phyloP scores from a whole-genome alignment of 2,113 vertebrate species.

The Megaceryle torquata region DNA sequence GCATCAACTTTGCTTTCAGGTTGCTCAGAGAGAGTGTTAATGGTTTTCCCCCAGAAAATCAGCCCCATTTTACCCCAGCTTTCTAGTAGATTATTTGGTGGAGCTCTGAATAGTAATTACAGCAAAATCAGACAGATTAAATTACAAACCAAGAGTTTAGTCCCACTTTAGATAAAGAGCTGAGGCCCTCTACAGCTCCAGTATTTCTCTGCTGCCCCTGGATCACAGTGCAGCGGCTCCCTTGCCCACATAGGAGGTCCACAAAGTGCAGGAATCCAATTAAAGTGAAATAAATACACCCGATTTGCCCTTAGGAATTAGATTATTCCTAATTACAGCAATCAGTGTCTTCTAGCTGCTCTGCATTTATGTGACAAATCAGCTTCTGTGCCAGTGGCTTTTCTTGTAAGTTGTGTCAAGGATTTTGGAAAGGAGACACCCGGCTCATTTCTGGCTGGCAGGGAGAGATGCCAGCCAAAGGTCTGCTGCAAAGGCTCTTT shows the following conservation, averaged over 20 bases:
- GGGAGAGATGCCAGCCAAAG: not conserved
- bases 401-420: not conserved
- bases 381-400: not conserved
- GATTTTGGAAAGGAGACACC: conserved; percentile 7
- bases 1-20: not conserved
- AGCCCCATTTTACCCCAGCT: not conserved
- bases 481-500: not conserved
- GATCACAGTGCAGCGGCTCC: not conserved
- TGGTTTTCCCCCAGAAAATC: not conserved
- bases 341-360: not conserved
- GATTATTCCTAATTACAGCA: conserved; percentile 24
- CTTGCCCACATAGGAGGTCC: accelerated
- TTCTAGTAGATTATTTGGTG: not conserved
- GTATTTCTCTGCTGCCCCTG: not conserved
- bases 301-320: not conserved
- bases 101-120: not conserved
- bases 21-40: not conserved
- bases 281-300: not conserved
- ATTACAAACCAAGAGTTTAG: not conserved
- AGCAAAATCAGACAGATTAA: not conserved
- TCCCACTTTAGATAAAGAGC: not conserved
- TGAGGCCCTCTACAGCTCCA: not conserved
- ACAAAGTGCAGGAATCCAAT: not conserved
- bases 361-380: not conserved
- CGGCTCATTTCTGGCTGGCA: not conserved